Conservation (phyloP, 2,888 invertebrate species). For the Tetragonisca angustula region DNA sequence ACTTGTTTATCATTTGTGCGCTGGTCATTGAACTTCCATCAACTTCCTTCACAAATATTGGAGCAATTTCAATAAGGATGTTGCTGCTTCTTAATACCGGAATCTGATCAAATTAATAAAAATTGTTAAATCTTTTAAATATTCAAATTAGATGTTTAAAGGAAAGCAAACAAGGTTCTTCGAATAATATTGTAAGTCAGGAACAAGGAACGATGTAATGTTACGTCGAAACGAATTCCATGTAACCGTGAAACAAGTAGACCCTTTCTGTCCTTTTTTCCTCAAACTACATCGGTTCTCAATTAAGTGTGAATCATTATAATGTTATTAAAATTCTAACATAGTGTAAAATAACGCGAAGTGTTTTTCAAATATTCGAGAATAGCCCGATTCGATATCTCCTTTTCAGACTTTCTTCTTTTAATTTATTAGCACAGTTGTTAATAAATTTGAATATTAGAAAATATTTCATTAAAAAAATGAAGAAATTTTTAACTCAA, state of each 20-base stretch:
- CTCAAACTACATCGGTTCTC: constrained; percentile 37
- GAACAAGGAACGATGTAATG: background rate
- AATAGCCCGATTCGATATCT: constrained; percentile 79
- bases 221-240: background rate
- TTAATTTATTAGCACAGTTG: background rate
- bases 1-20: constrained; percentile 1
- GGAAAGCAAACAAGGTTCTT: constrained; percentile 5
- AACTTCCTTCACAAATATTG: background rate
- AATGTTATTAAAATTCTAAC: constrained; percentile 10
- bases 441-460: background rate
- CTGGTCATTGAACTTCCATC: constrained; percentile 34
- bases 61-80: background rate
- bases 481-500: background rate
- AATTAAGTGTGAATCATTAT: constrained; percentile 38
- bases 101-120: background rate
- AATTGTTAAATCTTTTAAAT: background rate
- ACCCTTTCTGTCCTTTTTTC: background rate
- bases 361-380: constrained; percentile 58
- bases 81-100: background rate
- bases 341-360: constrained; percentile 3
- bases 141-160: constrained; percentile 18
- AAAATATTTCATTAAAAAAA: background rate
- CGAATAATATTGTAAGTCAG: background rate
- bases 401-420: constrained; percentile 54
- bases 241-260: background rate